phyloP scores from a whole-genome alignment of 2,797 vertebrate species.

The Poecilia gillii region DNA sequence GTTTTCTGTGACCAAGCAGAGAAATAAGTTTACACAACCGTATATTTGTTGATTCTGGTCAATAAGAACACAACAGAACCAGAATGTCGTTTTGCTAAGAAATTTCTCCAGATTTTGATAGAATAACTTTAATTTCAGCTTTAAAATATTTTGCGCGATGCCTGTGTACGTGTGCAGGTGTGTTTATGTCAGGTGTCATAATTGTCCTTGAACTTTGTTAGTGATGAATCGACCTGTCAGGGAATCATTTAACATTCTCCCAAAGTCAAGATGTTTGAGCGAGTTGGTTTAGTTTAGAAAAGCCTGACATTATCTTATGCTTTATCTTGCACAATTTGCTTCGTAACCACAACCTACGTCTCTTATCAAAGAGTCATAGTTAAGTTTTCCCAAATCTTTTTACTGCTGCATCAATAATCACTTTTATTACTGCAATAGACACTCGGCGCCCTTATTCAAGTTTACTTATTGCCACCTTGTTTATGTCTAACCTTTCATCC shows the following conservation, averaged over 20 bases:
- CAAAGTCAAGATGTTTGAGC: neutral
- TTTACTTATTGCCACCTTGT: neutral
- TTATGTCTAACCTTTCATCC: neutral
- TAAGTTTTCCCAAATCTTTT: neutral
- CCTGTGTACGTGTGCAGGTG: neutral
- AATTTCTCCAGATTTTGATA: neutral
- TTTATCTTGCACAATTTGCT: neutral
- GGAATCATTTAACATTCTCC: neutral
- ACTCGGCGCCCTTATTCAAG: neutral
- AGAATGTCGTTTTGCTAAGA: neutral
- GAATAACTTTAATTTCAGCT: neutral
- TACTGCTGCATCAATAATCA: neutral
- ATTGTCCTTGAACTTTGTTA: neutral
- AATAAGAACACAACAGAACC: neutral
- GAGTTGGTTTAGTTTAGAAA: neutral
- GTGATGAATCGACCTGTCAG: neutral
- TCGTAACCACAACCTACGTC: neutral
- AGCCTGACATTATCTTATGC: neutral
- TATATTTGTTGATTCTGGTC: neutral
- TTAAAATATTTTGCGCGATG: neutral
- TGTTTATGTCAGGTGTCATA: neutral
- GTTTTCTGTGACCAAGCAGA: neutral
- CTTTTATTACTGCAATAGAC: neutral
- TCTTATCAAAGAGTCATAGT: neutral
- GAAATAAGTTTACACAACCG: neutral